A percentile compares a stretch with the other conserved stretches of the same genome.
Conservation (phyloP, 2,113 vertebrate species). For the Taxidea taxus region DNA sequence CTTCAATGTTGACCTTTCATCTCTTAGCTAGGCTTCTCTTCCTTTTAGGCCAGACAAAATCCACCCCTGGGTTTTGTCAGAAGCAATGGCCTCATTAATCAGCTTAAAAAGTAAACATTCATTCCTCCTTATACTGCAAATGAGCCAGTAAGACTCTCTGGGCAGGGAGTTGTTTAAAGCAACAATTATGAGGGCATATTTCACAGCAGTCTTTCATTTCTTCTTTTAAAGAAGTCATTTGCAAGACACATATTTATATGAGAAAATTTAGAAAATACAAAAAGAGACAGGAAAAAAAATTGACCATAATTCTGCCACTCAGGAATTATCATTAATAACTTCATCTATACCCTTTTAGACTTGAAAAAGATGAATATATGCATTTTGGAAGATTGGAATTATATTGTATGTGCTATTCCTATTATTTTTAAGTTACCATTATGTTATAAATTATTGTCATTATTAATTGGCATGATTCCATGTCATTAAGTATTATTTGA, state of each 20-base stretch:
- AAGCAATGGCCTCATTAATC: background rate
- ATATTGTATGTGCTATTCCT: background rate
- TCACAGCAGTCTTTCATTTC: background rate
- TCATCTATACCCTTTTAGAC: slow-evolving; percentile 1
- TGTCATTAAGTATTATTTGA: slow-evolving; percentile 2
- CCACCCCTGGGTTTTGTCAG: slow-evolving; percentile 43
- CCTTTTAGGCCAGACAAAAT: background rate
- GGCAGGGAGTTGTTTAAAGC: background rate
- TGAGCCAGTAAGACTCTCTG: background rate
- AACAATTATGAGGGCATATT: background rate
- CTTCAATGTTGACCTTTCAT: slow-evolving; percentile 24
- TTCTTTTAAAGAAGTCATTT: background rate
- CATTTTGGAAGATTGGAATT: background rate
- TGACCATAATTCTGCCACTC: background rate
- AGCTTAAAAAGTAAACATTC: background rate
- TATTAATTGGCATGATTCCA: background rate
- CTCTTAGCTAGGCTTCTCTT: background rate
- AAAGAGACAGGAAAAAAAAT: background rate
- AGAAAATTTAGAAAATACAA: slow-evolving; percentile 27
- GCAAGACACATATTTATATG: background rate
- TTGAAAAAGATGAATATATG: background rate
- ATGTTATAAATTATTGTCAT: background rate
- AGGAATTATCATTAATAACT: background rate
- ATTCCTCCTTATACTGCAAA: background rate
- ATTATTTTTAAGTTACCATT: background rate